Percentiles rank a stretch among this genome's conserved stretches.
phyloP scores from a whole-genome alignment of 2,797 vertebrate genomes.

The Sarcophilus harrisii region DNA sequence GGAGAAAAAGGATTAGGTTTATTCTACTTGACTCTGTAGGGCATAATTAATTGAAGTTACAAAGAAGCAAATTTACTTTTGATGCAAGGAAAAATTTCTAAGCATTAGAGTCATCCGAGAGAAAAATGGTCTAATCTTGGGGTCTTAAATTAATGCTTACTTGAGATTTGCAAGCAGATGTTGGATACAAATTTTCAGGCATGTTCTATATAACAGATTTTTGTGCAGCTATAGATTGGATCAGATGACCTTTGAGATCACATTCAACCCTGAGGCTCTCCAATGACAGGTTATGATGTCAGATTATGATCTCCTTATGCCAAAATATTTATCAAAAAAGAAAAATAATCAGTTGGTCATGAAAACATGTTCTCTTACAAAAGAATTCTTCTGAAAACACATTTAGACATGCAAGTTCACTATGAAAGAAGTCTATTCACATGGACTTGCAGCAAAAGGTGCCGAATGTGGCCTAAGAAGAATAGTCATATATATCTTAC shows the following conservation, averaged over 20 bases:
- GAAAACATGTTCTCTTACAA: neutral
- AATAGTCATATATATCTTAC: neutral
- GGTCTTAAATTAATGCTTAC: neutral
- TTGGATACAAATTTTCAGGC: neutral
- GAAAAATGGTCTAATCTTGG: neutral
- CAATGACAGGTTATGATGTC: neutral
- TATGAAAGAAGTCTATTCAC: neutral
- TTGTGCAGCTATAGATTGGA: neutral
- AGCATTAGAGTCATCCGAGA: neutral
- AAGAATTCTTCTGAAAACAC: neutral
- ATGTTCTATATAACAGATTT: neutral
- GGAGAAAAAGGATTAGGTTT: neutral
- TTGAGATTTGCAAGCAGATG: neutral
- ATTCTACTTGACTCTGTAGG: neutral
- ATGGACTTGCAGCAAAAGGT: neutral
- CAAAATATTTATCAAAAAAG: neutral
- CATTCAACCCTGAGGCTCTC: neutral
- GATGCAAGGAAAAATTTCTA: neutral
- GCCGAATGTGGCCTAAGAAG: neutral
- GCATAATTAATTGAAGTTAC: neutral
- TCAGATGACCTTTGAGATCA: neutral
- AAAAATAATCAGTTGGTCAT: neutral
- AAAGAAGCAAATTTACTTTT: neutral
- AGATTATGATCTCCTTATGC: neutral
- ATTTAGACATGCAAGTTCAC: neutral